A percentile compares a stretch with the other conserved stretches of the same genome.
Evolutionary conservation across 2,797 vertebrate species (phyloP).

Genomic region (Cacajao melanocephalus): DNA sequence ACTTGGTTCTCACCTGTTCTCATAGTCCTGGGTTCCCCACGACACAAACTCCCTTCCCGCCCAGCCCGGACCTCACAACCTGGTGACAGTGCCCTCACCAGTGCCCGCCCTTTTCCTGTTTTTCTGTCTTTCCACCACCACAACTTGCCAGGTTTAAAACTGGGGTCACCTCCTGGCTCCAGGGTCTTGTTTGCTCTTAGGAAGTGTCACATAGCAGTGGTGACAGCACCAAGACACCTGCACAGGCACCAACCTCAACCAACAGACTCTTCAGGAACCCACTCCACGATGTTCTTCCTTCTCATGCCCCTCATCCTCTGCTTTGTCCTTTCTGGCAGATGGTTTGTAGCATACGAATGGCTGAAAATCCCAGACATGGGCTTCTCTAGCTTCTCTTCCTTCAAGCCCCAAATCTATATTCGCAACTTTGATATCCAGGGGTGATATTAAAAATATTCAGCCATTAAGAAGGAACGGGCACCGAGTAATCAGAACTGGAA

Average conservation of each 20-base stretch:
- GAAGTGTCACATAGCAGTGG: background rate
- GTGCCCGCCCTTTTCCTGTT: background rate
- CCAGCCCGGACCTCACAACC: rapidly evolving
- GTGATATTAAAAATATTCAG: background rate
- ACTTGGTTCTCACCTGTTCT: background rate
- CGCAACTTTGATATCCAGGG: background rate
- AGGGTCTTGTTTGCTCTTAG: background rate
- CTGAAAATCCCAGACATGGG: background rate
- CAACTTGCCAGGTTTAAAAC: background rate
- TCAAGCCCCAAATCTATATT: background rate
- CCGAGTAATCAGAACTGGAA: background rate
- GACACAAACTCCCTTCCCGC: rapidly evolving
- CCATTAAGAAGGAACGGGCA: background rate
- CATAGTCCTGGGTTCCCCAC: background rate
- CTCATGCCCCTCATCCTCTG: background rate
- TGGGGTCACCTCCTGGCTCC: background rate
- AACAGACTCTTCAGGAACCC: background rate
- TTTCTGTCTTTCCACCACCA: background rate
- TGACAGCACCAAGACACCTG: background rate
- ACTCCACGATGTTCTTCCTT: background rate
- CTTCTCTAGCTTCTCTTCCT: background rate
- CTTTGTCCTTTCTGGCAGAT: background rate
- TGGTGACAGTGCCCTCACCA: background rate
- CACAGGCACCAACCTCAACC: background rate
- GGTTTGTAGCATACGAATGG: background rate